Evolutionary conservation across 2,797 vertebrate species (phyloP).

Genomic region (Euphonia xanthogaster): DNA sequence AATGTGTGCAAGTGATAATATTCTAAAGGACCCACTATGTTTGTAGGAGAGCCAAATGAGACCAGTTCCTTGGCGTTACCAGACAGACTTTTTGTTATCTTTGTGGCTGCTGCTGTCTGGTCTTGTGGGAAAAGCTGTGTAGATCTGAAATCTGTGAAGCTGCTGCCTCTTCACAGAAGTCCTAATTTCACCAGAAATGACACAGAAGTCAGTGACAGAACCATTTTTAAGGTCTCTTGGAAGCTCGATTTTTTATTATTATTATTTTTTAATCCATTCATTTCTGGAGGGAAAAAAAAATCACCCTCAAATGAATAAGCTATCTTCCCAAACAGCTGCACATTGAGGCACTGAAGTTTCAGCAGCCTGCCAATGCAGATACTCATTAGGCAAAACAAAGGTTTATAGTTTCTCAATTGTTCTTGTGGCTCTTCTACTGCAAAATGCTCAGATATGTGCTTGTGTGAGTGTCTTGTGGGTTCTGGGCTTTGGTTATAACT

Average conservation of each 20-base stretch:
- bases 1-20: background rate
- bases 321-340: background rate
- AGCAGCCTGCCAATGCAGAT: background rate
- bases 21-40: background rate
- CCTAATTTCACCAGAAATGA: background rate
- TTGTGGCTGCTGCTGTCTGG: background rate
- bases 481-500: background rate
- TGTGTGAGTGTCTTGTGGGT: background rate
- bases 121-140: background rate
- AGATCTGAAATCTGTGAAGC: background rate
- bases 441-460: fast-evolving
- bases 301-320: background rate
- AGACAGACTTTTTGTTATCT: background rate
- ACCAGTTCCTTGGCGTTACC: background rate
- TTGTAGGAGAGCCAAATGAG: background rate
- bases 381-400: background rate
- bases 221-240: background rate
- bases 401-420: background rate
- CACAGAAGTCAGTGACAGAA: background rate
- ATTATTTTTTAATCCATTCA: background rate
- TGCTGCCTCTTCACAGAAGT: background rate
- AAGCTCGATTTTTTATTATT: background rate
- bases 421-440: background rate
- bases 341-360: background rate
- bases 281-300: background rate